Evolutionary conservation across 37 sponge, comb jelly and placozoan genomes (phyloP).

Genomic region (Corticium candelabrum): DNA sequence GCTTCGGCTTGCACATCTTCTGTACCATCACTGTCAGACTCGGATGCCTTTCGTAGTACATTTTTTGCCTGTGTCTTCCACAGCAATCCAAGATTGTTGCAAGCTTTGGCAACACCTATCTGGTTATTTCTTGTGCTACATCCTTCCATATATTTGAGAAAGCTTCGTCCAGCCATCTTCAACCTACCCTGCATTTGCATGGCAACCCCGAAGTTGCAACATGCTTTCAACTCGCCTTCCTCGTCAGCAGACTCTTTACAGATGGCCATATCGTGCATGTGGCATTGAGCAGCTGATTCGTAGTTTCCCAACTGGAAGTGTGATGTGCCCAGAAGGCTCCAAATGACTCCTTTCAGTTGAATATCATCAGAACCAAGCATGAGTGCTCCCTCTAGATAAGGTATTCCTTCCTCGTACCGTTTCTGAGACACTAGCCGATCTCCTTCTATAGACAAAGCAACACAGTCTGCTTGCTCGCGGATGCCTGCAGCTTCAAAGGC

Average conservation of each 20-base stretch:
- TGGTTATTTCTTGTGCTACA: conserved; percentile 24
- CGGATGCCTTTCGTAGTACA: neutral
- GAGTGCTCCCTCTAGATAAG: conserved; percentile 29
- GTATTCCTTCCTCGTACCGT: conserved; percentile 27
- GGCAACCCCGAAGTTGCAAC: conserved; percentile 60
- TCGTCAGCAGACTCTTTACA: conserved; percentile 51
- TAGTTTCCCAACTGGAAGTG: conserved; percentile 30
- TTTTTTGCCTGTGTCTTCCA: conserved; percentile 29
- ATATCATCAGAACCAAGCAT: conserved; percentile 9
- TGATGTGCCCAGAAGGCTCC: conserved; percentile 47
- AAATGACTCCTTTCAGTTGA: conserved; percentile 31
- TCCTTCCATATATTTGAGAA: conserved; percentile 55
- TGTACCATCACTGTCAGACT: conserved; percentile 17
- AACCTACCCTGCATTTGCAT: conserved; percentile 42
- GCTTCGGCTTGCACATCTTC: conserved; percentile 13
- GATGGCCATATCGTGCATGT: conserved; percentile 52
- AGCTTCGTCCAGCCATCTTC: conserved; percentile 53
- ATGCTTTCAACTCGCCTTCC: conserved; percentile 40
- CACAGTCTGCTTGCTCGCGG: neutral
- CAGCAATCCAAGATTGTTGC: conserved; percentile 52
- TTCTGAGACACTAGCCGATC: neutral
- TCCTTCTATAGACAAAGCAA: neutral
- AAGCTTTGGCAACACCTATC: conserved; percentile 35
- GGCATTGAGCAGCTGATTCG: conserved; percentile 44
- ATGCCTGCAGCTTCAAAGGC: neutral